Percentiles rank a stretch among this genome's conserved stretches.
Conservation (phyloP, 2,888 invertebrate genomes). For the Dryococelus australis region DNA sequence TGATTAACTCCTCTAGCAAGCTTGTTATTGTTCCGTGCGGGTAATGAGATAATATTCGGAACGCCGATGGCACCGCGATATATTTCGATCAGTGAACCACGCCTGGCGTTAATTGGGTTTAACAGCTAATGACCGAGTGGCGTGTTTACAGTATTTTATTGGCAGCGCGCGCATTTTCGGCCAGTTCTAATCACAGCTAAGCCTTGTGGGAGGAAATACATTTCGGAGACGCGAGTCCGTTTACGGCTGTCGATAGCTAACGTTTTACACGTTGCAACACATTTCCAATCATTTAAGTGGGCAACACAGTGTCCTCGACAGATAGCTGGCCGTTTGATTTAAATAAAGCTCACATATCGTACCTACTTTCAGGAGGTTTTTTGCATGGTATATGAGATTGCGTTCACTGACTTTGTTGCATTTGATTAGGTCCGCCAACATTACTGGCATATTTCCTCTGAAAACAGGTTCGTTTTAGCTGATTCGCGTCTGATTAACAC, state of each 20-base stretch:
- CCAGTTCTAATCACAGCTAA: not conserved
- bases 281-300: too few relatives aligned
- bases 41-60: slow-evolving; percentile 1
- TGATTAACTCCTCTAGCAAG: not conserved
- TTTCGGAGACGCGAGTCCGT: not conserved
- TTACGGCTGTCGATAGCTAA: not conserved
- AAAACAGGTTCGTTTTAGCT: too few relatives aligned
- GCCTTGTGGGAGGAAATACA: not conserved
- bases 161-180: not conserved
- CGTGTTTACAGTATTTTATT: not conserved
- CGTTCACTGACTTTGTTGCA: too few relatives aligned
- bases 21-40: not conserved
- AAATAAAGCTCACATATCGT: too few relatives aligned
- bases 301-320: too few relatives aligned
- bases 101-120: not conserved
- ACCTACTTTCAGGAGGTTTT: too few relatives aligned
- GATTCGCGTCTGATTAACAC: too few relatives aligned
- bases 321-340: too few relatives aligned
- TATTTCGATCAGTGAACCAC: slow-evolving; percentile 1
- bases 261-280: too few relatives aligned
- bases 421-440: too few relatives aligned
- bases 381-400: too few relatives aligned
- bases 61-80: not conserved
- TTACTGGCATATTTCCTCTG: too few relatives aligned
- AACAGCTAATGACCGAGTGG: not conserved